Evolutionary conservation across 2,888 invertebrate genomes (phyloP), one percentile per base, ranked within the genome.

Genomic region (Erebia palarica): DNA sequence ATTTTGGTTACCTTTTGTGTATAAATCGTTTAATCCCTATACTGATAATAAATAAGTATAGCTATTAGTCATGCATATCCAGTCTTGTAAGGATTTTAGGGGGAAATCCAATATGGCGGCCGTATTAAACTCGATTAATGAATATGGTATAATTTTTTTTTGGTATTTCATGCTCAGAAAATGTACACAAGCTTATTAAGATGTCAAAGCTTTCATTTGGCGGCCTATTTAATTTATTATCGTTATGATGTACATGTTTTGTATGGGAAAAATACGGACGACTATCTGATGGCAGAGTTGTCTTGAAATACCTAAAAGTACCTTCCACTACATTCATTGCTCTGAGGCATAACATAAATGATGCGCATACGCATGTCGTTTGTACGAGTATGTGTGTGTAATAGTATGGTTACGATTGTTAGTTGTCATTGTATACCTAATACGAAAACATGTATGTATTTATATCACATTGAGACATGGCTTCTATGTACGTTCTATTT

Each of bases 401-500:
- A n/a, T 8, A 14, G 63, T 27, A 21, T 21, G 47, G 21, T 47
- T 82, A 61, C 73, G 74, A 79, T 82, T 81, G 81, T 82, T 79
- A 79, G 84, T 81, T 81, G 80, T 86, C 83, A 82, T 27, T 49
- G 16, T 47, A 63, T 49, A 61, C 44, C 10, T 51, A 44, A 53
- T 65, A 65, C 53, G 42, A 47, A 79, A 77, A 76, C 78, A 77
- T 80, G 75, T 83, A 82, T 85, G 80, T 86, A 83, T 85, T 85
- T 88, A 87, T 85, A 83, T 78, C 86, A 85, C 85, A 84, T 84
- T 83, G 81, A 85, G 84, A 90, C 89, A 86, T 89, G 85, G 91
- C 91, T 92, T 91, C 86, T 89, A 87, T 88, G 85, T 91, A 88
- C 86, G 88, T 90, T 91, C 89, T 91, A 83, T 81, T 83, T 82